Evolutionary conservation across 1,140 invertebrate species (phyloP), one percentile per base, ranked within the genome.

Genomic region (Lepidurus arcticus): DNA sequence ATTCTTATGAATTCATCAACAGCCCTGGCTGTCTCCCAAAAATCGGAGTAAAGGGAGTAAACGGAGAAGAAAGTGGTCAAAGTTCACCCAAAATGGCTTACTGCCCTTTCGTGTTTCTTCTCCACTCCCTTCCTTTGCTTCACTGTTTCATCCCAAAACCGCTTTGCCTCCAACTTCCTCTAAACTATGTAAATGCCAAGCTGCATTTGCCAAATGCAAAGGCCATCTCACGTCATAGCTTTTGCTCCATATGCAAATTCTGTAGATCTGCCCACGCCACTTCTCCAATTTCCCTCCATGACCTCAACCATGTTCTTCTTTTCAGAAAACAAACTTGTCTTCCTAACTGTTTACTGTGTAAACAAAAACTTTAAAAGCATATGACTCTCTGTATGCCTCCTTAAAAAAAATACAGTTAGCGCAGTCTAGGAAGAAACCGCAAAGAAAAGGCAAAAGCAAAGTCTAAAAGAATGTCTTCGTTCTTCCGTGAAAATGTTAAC

Each of bases 161-260:
- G 53, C 21, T 65, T 65, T 16, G 53, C 16, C 16, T 65, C 53
- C 53, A 65, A 65, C 53, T 65, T 65, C 53, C 53, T 9, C 53
- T 65, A 65, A 65, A 21, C 53, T 65, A 21, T 65, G 53, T 65
- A 65, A 65, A 65, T 65, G 53, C 53, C 53, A 65, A 21, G 16
- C 53, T 4, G 45, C 5, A 65, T 65, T 65, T 65, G 53, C 16
- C 53, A 65, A 65, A 65, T 21, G 21, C 53, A 65, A 65, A 65
- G 53, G 13, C 53, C 53, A 65, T 65, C 16, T 65, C 16, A 65
- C 53, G 53, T 65, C 53, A 65, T 65, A n/a, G 1, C 21, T 4
- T 21, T 65, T 16, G 53, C 13, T 65, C 53, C 21, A 21, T 21
- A 65, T 65, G 53, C 53, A 65, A 65, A 65, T 65, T 65, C 53